Evolutionary conservation across 1,140 invertebrate genomes (phyloP), one percentile per base, ranked within the genome.

Genomic region (Anthonomus grandis): DNA sequence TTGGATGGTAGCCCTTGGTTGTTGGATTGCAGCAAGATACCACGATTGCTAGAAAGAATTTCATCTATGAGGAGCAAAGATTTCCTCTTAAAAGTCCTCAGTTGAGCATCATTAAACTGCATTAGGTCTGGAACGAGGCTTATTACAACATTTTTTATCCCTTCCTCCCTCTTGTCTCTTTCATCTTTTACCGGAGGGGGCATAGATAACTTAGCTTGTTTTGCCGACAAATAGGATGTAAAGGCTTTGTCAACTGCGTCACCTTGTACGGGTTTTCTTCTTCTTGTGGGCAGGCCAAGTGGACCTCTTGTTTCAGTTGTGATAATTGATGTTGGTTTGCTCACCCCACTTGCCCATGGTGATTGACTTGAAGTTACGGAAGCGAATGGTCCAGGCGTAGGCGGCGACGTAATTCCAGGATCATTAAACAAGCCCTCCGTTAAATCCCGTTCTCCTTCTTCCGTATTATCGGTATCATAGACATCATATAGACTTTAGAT

Each of bases 401-500:
- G 13, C 23, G 18, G 25, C n/a, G 23, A 12, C 5, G 18, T n/a
- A n/a, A n/a, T n/a, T n/a, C n/a, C n/a, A n/a, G n/a, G n/a, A n/a
- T n/a, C n/a, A n/a, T n/a, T n/a, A n/a, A n/a, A n/a, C n/a, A n/a
- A n/a, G n/a, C n/a, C n/a, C n/a, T n/a, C n/a, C n/a, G n/a, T n/a
- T n/a, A n/a, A 31, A 6, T 31, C 27, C 27, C n/a, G 6, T 31
- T n/a, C 27, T 31, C 27, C 27, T 31, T 31, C 27, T 31, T 31
- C 27, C 27, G 27, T 31, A 31, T 31, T 31, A 31, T 31, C 27
- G 27, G 27, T 31, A n/a, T 31, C 27, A n/a, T 8, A 8, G n/a
- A 31, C 27, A 31, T 31, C 27, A 31, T 52, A 6, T n/a, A 17
- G 38, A 41, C 24, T 59, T 59, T 3, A 59, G 4, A 15, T 42